Conservation (phyloP, 2,113 vertebrate species). For the Leptosomus discolor region DNA sequence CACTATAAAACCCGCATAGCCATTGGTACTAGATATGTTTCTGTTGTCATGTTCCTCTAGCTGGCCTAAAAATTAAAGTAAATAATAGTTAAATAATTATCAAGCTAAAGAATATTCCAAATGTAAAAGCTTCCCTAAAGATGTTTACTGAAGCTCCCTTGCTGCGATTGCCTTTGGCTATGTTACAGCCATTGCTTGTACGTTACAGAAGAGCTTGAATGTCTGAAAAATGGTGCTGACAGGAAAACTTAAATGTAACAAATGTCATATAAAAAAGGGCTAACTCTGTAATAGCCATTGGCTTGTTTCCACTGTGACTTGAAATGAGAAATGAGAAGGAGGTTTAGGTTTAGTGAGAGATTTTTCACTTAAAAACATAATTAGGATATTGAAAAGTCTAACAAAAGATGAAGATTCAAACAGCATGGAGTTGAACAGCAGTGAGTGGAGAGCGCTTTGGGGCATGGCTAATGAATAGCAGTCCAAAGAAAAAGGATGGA, state of each 20-base stretch:
- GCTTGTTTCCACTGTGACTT: slow-evolving; percentile 12
- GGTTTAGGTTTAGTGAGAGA: slow-evolving; percentile 13
- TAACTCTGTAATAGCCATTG: background rate
- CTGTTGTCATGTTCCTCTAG: background rate
- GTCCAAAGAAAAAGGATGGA: background rate
- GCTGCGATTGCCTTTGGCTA: background rate
- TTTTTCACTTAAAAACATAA: slow-evolving; percentile 37
- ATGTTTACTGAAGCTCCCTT: background rate
- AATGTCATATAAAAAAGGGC: background rate
- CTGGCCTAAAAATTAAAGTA: background rate
- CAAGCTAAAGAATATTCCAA: background rate
- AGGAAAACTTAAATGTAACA: slow-evolving; percentile 5
- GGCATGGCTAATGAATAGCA: background rate
- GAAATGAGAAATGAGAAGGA: slow-evolving; percentile 19
- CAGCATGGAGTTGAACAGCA: background rate
- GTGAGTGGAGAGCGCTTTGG: background rate
- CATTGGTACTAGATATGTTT: background rate
- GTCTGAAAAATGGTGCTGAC: background rate
- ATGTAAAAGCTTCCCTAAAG: background rate
- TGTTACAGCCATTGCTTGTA: background rate
- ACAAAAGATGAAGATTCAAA: slow-evolving; percentile 42
- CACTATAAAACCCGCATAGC: background rate
- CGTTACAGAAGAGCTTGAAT: background rate
- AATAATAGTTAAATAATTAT: background rate
- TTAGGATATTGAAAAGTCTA: slow-evolving; percentile 28